Conservation (phyloP, 2,797 vertebrate species). For the Syngnathus rostellatus region DNA sequence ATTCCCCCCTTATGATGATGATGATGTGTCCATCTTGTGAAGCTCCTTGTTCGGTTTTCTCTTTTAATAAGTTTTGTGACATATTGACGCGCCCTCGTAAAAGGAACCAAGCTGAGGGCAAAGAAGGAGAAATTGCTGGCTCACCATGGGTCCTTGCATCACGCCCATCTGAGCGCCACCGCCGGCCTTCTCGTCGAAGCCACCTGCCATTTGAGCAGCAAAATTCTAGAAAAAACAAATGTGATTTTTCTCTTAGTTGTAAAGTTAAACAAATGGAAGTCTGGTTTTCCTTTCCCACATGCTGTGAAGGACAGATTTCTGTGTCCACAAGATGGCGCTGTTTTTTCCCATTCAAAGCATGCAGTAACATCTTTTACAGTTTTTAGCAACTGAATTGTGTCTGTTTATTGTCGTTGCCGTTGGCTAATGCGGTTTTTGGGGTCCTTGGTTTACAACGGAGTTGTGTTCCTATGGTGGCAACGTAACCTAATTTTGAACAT, state of each 20-base stretch:
- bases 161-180: conserved; percentile 82
- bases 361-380: not conserved
- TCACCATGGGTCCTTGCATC: conserved; percentile 88
- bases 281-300: no score
- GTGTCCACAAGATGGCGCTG: not conserved
- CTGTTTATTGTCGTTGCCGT: not conserved
- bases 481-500: no score
- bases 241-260: not conserved
- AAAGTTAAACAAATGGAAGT: not conserved
- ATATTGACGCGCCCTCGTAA: not conserved
- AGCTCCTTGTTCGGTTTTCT: not conserved
- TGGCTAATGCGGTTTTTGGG: no score
- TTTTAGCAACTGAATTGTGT: not conserved
- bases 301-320: no score
- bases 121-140: conserved; percentile 21
- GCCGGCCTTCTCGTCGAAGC: conserved; percentile 91
- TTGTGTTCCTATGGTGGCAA: no score
- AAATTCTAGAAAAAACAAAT: conserved; percentile 73
- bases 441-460: no score
- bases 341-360: not conserved
- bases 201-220: conserved; percentile 88
- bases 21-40: not conserved
- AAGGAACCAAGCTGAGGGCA: not conserved
- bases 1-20: not conserved
- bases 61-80: not conserved